phyloP scores from a whole-genome alignment of 1,140 invertebrate species.

The Acromyrmex echinatior region DNA sequence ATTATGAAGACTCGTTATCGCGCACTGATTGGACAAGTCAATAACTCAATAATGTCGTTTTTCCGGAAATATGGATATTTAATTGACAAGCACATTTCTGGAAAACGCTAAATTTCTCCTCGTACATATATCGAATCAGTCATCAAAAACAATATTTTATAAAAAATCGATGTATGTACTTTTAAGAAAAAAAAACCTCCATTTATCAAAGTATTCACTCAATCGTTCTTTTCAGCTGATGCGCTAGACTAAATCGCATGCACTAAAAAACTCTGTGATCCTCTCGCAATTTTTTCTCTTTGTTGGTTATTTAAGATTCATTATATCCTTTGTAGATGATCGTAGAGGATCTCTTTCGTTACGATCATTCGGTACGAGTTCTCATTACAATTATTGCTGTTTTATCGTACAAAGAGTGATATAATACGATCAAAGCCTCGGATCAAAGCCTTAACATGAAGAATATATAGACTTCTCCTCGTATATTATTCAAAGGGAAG shows the following conservation, averaged over 20 bases:
- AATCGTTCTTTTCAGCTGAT: background rate
- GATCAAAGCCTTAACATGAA: background rate
- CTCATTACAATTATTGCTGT: slow-evolving; percentile 39
- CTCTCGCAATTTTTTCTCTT: background rate
- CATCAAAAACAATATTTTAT: background rate
- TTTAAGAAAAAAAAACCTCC: background rate
- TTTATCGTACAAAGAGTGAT: background rate
- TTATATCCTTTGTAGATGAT: slow-evolving; percentile 1
- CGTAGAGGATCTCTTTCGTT: background rate
- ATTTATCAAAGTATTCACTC: background rate
- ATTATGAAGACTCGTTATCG: slow-evolving; percentile 67
- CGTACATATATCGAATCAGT: background rate
- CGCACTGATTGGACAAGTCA: background rate
- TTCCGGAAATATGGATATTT: slow-evolving; percentile 55
- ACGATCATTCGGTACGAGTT: background rate
- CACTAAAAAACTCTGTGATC: background rate
- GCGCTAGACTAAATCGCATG: background rate
- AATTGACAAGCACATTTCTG: slow-evolving; percentile 51
- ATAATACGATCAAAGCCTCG: background rate
- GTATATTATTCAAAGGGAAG: slow-evolving; percentile 26
- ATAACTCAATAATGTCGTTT: slow-evolving; percentile 62
- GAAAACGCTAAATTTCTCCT: background rate
- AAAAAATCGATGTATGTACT: background rate
- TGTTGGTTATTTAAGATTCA: slow-evolving; percentile 13
- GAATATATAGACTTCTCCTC: background rate